Conservation (phyloP, 2,888 invertebrate genomes). For the Lutraria lutraria region DNA sequence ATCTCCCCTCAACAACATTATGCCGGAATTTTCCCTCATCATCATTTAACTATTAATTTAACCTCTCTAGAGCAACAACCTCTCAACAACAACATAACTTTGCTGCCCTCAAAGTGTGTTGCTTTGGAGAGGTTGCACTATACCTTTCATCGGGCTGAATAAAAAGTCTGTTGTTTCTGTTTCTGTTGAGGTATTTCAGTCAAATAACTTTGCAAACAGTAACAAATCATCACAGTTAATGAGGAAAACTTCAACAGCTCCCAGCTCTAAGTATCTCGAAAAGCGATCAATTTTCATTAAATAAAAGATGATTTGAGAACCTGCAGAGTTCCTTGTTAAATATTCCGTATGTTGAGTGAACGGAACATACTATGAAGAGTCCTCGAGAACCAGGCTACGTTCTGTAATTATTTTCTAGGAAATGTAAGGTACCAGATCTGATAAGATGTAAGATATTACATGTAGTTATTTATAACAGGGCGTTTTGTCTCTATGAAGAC, state of each 20-base stretch:
- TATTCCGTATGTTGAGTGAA: background rate
- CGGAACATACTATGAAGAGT: background rate
- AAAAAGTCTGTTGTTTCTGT: no score
- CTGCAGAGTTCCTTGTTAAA: background rate
- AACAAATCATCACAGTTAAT: background rate
- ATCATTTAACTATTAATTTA: no score
- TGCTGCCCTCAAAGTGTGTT: no score
- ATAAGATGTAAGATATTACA: background rate
- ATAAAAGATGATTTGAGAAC: conserved; percentile 9
- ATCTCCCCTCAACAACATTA: no score
- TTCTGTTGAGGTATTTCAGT: no score
- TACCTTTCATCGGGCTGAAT: no score
- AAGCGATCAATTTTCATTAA: conserved; percentile 6
- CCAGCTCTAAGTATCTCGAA: background rate
- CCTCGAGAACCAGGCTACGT: background rate
- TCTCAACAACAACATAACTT: no score
- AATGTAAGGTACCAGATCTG: background rate
- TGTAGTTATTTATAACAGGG: no score
- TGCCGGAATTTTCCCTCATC: no score
- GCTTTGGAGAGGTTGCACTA: no score
- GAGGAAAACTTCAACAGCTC: background rate
- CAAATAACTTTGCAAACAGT: background rate
- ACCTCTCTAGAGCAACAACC: no score
- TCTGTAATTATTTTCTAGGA: background rate
- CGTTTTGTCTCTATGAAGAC: no score